Evolutionary conservation across 2,888 invertebrate species (phyloP), one percentile per base, ranked within the genome.

Genomic region (Thalpophila matura): DNA sequence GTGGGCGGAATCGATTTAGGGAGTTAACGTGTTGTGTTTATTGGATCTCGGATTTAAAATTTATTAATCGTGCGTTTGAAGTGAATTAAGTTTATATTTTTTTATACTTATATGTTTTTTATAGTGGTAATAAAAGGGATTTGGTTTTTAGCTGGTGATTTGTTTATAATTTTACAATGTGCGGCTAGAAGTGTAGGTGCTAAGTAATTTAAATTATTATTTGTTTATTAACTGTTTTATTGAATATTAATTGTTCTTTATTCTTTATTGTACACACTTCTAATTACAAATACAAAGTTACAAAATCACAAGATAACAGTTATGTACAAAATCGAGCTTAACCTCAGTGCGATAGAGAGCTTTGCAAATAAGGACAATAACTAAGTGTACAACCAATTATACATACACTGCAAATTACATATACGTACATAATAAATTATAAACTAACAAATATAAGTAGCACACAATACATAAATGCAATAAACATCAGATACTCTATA

Each of bases 1-100:
- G 54, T 57, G 57, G 50, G 63, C 59, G 61, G 58, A 45, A 45
- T 68, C 63, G 54, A 54, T 71, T 59, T 56, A 33, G 33, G 54
- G 42, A 62, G 46, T 62, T 54, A 64, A 51, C 65, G 78, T 71
- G 55, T 22, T 47, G 69, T 69, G 68, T 38, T 57, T 31, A 37
- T 60, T 31, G n/a, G 42, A 14, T 47, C 51, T 53, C 4, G 38
- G n/a, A 12, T 55, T 64, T 35, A 0, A 9, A 1, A 12, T 45
- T 50, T 31, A 12, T 4, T 18, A 12, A 12, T 40, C 4, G 35
- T 54, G 46, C 5, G 14, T 18, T 24, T 10, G 1, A 37, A 55
- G 69, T 59, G 65, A 18, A 7, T 29, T 1, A 18, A 31, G 2
- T 31, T 37, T 14, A 6, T 14, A 7, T 7, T 27, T 38, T 9